Evolutionary conservation across 30 jellyfish, hydroid and myxozoan species (phyloP), one percentile per base, ranked within the genome.

Genomic region (Phacellophora camtschatica): DNA sequence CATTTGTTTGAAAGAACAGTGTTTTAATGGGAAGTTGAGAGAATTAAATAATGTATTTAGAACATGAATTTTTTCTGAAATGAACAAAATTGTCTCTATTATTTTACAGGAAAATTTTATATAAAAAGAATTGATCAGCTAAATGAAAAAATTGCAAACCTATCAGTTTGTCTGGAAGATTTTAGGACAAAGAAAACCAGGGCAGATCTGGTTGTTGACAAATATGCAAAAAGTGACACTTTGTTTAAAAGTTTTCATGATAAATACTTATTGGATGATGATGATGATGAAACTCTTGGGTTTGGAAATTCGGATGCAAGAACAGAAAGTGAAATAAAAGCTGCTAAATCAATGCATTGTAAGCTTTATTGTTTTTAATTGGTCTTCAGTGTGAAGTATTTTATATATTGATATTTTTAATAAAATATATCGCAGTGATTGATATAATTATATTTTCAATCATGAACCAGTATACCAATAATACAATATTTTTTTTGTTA

Each of bases 81-180:
- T 6, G 5, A 10, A 30, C 16, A 10, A 13, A 41, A 1, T 20
- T n/a, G 11, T 36, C 20, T 35, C 10, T 71, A n/a, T 22, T 29
- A 48, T 19, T 20, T 41, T 62, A 10, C 37, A 77, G 90, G 75
- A 5, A 62, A 49, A 24, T 65, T 35, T 34, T 63, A 53, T 29
- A 77, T 77, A 37, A 64, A 45, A 32, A 77, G 81, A 42, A 77
- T 77, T n/a, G 90, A 77, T 24, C 61, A 77, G 34, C 82, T 77
- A 6, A 45, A 77, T 63, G 74, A 77, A 9, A 77, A 77, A 37
- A 77, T 77, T 36, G 81, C 74, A 59, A 77, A 49, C 33, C 41
- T 77, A 39, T 77, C 90, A 10, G 41, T 32, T 24, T 77, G 81
- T 25, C 29, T 77, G 77, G 90, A 77, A 34, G 76, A 62, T 32